A percentile compares a stretch with the other conserved stretches of the same genome.
Evolutionary conservation across 2,113 vertebrate genomes (phyloP).

Genomic region (Phalacrocorax pelagicus): DNA sequence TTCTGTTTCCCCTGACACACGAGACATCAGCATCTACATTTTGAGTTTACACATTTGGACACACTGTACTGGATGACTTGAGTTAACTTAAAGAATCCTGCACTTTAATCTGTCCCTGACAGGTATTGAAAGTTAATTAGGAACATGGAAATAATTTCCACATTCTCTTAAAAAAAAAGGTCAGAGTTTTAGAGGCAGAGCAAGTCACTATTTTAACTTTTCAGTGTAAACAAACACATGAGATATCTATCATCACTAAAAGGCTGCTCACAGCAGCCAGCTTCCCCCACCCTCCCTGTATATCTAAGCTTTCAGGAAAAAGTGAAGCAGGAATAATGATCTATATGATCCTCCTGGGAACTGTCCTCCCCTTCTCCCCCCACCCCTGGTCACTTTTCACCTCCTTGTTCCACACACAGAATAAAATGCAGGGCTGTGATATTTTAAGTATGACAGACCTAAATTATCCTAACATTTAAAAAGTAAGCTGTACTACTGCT

Average conservation of each 20-base stretch:
- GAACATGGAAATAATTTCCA: background rate
- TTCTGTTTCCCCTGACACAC: background rate
- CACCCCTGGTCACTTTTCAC: background rate
- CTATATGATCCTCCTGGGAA: background rate
- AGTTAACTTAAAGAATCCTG: background rate
- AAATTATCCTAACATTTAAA: background rate
- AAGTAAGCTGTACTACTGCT: background rate
- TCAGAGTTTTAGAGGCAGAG: background rate
- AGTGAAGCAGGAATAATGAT: conserved; percentile 24
- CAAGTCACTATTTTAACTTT: background rate
- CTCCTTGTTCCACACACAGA: background rate
- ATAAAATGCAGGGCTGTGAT: background rate
- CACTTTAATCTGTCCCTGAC: background rate
- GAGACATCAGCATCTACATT: background rate
- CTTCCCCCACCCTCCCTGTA: background rate
- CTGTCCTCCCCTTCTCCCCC: background rate
- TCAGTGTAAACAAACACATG: conserved; percentile 22
- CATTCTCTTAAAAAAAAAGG: background rate
- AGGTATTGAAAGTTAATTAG: background rate
- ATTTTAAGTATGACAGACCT: background rate
- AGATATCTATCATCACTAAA: conserved; percentile 38
- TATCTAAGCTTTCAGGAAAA: conserved; percentile 44
- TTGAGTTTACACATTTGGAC: background rate
- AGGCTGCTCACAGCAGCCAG: conserved; percentile 43
- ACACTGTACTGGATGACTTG: rapidly evolving